A percentile compares a stretch with the other conserved stretches of the same genome.
Conservation (phyloP, 2,113 vertebrate species). For the Lonchura striata region DNA sequence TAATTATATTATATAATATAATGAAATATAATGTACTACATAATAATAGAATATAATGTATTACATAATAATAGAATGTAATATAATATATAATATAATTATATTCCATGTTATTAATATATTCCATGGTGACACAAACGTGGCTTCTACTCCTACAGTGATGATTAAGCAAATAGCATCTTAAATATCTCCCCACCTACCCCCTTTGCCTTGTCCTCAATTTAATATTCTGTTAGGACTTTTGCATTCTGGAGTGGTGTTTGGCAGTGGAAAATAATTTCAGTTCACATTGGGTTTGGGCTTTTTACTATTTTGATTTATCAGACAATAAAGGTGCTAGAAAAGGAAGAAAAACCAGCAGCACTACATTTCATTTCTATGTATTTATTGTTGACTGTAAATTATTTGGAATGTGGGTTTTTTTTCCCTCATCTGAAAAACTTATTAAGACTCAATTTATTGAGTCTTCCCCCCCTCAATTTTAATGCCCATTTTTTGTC, state of each 20-base stretch:
- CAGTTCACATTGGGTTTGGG: fast-evolving
- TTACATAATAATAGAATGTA: not conserved
- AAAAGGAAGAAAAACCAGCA: not conserved
- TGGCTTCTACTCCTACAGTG: not conserved
- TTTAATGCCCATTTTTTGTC: not conserved
- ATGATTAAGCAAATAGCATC: not conserved
- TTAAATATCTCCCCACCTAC: not conserved
- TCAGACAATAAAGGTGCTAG: not conserved
- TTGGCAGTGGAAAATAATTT: not conserved
- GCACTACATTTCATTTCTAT: not conserved
- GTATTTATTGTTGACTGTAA: not conserved
- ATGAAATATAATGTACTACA: no score
- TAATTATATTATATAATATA: not conserved
- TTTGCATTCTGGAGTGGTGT: not conserved
- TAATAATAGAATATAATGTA: not conserved
- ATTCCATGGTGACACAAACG: not conserved
- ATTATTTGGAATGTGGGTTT: not conserved
- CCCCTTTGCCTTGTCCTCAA: not conserved
- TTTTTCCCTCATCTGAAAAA: not conserved
- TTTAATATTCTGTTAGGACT: not conserved
- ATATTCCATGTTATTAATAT: not conserved
- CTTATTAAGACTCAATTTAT: fast-evolving
- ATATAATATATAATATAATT: not conserved
- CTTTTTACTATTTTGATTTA: not conserved
- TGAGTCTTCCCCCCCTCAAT: not conserved